These are phyloP conservation scores for Cotesia chilonis DNA, from an alignment of 1,140 invertebrate genomes.

Conservation along the genomic window DNA sequence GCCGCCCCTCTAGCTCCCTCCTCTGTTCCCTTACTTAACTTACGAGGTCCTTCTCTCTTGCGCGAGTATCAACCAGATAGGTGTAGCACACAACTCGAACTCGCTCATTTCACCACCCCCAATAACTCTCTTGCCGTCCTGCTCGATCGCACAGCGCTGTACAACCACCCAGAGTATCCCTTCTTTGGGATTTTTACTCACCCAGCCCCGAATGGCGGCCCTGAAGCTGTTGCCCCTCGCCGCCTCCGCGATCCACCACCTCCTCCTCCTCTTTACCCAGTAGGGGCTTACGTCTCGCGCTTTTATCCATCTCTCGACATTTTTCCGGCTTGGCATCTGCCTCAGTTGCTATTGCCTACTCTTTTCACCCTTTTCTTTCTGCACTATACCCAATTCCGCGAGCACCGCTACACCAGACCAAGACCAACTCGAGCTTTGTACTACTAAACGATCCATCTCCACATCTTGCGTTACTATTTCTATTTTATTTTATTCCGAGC, in stretches of 20 bases:
- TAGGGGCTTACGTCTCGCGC: conserved; percentile 4
- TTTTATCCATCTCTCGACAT: conserved; percentile 30
- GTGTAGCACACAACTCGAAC: conserved; percentile 29
- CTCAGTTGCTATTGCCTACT: conserved; percentile 6
- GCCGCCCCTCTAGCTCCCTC: conserved; percentile 10
- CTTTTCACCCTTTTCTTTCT: conserved; percentile 17
- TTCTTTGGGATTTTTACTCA: conserved; percentile 15
- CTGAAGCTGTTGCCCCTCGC: no score
- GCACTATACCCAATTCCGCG: conserved; percentile 19
- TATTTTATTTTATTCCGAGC: background rate
- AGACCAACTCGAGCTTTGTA: background rate
- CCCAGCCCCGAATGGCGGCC: background rate
- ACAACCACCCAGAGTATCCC: conserved; percentile 16
- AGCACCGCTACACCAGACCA: background rate
- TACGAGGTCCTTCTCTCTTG: background rate
- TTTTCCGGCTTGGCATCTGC: conserved; percentile 23
- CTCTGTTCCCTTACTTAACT: conserved; percentile 25
- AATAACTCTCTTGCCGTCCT: conserved; percentile 26
- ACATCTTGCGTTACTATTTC: conserved; percentile 4
- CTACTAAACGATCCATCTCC: conserved; percentile 27
- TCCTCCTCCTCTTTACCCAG: background rate
- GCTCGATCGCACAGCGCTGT: conserved; percentile 16
- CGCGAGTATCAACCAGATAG: conserved; percentile 10
- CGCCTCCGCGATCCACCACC: background rate
- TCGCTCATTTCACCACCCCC: conserved; percentile 24